Conservation (phyloP, 2,797 vertebrate genomes). For the Onychomys arenicola region DNA sequence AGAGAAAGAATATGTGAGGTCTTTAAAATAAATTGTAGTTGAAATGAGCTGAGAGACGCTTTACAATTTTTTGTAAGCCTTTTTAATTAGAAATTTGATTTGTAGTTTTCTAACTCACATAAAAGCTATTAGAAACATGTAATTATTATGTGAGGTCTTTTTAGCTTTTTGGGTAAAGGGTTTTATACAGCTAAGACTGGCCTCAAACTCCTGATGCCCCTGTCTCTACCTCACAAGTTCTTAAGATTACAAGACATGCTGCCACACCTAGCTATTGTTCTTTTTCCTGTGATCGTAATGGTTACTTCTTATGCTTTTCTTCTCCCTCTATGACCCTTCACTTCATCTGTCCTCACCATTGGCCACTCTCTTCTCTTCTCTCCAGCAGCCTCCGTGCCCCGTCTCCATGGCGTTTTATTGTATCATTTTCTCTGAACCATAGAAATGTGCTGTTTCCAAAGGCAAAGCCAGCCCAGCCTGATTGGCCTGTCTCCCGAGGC, state of each 20-base stretch:
- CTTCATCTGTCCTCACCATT: background rate
- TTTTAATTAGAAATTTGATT: conserved; percentile 24
- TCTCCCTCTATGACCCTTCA: background rate
- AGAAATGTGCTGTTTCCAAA: background rate
- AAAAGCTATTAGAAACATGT: background rate
- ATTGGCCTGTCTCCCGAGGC: background rate
- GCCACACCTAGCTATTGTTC: background rate
- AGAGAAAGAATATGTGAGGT: background rate
- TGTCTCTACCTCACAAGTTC: background rate
- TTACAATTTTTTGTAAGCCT: background rate
- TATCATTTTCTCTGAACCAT: background rate
- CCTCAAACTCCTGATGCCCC: background rate
- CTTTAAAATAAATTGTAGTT: background rate
- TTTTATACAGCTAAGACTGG: background rate
- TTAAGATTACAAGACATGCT: background rate
- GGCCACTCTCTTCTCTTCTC: background rate
- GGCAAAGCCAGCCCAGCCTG: conserved; percentile 12
- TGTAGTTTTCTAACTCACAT: background rate
- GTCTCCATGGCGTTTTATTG: background rate
- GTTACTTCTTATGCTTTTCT: background rate
- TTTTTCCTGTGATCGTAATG: background rate
- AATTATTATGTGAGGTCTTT: background rate
- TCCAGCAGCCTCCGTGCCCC: no score
- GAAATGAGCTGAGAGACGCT: background rate
- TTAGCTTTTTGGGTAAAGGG: background rate